A percentile compares a stretch with the other conserved stretches of the same genome.
phyloP scores from a whole-genome alignment of 2,888 invertebrate species.

The Spatulosminthurus flaviceps region DNA sequence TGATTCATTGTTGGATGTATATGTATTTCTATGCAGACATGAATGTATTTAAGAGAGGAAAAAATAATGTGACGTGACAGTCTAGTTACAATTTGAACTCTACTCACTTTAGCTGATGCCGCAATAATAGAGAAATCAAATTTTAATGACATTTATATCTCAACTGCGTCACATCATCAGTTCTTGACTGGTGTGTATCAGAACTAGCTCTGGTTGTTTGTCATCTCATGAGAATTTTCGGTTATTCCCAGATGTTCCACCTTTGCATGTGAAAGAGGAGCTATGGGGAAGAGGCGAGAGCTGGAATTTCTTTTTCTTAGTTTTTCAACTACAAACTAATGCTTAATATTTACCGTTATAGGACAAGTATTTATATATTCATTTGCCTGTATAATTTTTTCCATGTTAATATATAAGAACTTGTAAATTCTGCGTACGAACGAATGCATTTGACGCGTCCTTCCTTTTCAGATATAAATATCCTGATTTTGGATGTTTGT shows the following conservation, averaged over 20 bases:
- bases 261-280: background rate
- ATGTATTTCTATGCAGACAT: background rate
- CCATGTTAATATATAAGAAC: no score
- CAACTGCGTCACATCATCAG: background rate
- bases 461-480: no score
- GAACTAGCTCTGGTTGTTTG: background rate
- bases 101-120: background rate
- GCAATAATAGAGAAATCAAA: background rate
- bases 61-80: background rate
- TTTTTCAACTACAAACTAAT: no score
- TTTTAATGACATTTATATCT: slow-evolving; percentile 6
- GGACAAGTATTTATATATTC: no score
- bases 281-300: no score
- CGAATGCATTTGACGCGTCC: no score
- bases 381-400: no score
- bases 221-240: background rate
- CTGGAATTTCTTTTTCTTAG: no score
- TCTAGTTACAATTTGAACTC: background rate
- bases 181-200: background rate
- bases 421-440: no score
- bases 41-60: background rate
- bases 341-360: no score
- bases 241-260: background rate
- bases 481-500: no score
- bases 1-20: no score